Percentiles rank a stretch among this genome's conserved stretches.
phyloP scores from a whole-genome alignment of 2,797 vertebrate species.

The Octomys mimax region DNA sequence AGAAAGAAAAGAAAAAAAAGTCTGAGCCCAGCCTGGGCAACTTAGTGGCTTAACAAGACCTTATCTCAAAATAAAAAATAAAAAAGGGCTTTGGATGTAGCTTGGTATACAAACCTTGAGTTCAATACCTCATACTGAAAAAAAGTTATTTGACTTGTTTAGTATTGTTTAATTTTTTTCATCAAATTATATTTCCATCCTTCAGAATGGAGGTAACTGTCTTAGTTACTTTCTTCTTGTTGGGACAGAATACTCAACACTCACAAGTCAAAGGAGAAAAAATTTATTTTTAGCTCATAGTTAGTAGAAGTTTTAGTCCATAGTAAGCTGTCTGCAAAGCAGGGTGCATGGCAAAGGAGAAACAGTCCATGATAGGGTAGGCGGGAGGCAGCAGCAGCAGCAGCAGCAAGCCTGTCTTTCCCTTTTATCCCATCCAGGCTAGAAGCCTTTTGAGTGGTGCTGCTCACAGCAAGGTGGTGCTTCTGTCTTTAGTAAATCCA shows the following conservation, averaged over 20 bases:
- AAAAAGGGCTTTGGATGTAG: neutral
- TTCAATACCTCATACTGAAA: neutral
- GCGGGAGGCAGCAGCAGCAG: neutral
- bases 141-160: conserved; percentile 33
- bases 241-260: neutral
- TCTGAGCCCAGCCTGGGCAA: neutral
- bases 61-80: neutral
- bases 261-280: neutral
- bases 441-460: neutral
- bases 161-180: conserved; percentile 1
- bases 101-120: neutral
- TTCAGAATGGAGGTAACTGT: neutral
- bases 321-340: neutral
- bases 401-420: neutral
- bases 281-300: neutral
- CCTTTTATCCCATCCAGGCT: neutral
- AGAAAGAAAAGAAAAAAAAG: neutral
- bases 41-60: neutral
- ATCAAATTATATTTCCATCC: neutral
- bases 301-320: neutral
- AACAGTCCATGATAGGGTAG: neutral
- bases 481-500: neutral
- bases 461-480: neutral
- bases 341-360: neutral
- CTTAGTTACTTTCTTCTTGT: neutral